A percentile compares a stretch with the other conserved stretches of the same genome.
Conservation (phyloP, 2,113 vertebrate species). For the Tachysurus fulvidraco region DNA sequence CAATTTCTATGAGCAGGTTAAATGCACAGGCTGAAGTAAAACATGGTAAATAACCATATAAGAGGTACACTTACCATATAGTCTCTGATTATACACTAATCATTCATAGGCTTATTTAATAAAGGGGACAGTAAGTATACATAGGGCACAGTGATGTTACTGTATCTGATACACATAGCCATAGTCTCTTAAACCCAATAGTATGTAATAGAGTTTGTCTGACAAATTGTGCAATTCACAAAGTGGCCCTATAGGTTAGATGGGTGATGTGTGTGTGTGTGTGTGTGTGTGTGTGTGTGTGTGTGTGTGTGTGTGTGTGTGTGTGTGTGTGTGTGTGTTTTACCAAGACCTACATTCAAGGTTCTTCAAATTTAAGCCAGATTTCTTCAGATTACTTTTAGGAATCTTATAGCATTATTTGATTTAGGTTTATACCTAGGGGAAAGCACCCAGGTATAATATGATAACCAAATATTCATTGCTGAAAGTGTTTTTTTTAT, state of each 20-base stretch:
- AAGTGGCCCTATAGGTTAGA: not conserved
- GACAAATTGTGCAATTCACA: not conserved
- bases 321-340: not conserved
- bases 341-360: not conserved
- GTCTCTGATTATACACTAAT: conserved; percentile 1
- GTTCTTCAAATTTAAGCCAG: not conserved
- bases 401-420: not conserved
- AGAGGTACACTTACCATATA: not conserved
- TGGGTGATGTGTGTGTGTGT: not conserved
- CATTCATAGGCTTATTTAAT: not conserved
- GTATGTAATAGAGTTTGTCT: not conserved
- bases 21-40: conserved; percentile 54
- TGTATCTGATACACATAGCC: not conserved
- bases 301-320: not conserved
- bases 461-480: not conserved
- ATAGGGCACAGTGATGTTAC: too few relatives aligned
- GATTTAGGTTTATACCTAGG: not conserved
- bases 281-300: not conserved
- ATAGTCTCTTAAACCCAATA: not conserved
- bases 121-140: not conserved
- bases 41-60: conserved; percentile 1
- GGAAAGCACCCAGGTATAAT: not conserved
- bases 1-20: conserved; percentile 59
- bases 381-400: not conserved
- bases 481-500: not conserved